phyloP scores from a whole-genome alignment of 2,113 vertebrate genomes.

The Thryonomys swinderianus region DNA sequence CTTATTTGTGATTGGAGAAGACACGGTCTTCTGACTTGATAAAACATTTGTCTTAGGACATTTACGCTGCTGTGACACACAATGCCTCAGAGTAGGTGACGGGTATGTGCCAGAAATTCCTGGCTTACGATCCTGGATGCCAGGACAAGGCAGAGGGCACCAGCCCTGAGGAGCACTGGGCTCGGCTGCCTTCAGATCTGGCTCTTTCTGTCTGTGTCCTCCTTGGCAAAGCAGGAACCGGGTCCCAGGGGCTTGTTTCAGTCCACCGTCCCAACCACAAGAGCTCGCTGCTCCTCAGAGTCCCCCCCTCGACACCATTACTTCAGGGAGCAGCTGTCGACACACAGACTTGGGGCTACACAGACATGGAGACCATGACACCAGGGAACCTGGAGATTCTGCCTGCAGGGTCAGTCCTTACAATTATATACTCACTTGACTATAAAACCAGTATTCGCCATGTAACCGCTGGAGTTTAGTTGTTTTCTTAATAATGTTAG shows the following conservation, averaged over 20 bases:
- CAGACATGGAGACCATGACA: neutral
- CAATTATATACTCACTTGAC: neutral
- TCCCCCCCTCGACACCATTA: too few species aligned
- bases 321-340: neutral
- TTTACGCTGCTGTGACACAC: neutral
- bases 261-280: too few species aligned
- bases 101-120: neutral
- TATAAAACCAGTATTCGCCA: neutral
- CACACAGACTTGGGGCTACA: too few species aligned
- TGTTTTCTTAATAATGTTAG: neutral
- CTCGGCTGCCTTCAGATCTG: neutral
- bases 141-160: too few species aligned
- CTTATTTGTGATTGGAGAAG: neutral
- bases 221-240: neutral
- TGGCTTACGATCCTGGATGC: too few species aligned
- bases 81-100: neutral
- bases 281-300: neutral
- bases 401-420: neutral
- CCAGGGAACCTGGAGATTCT: neutral
- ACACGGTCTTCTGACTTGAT: neutral
- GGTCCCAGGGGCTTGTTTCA: neutral
- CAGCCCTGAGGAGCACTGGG: neutral
- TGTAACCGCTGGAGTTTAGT: neutral
- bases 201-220: neutral
- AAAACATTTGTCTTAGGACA: too few species aligned